Conservation (phyloP, 1,140 invertebrate genomes). For the Saccostrea echinata region DNA sequence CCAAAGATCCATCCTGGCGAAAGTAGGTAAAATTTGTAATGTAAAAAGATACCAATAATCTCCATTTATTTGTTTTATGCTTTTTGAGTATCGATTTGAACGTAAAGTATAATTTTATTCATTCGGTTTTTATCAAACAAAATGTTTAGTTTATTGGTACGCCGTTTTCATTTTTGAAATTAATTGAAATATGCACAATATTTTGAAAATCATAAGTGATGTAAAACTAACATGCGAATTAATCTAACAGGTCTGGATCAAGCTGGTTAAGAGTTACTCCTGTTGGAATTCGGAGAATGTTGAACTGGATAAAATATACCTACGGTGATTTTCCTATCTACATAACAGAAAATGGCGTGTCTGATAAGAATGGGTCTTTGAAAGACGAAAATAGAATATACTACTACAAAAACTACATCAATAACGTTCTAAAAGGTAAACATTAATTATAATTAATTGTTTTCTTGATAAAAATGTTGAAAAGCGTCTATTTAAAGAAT, state of each 20-base stretch:
- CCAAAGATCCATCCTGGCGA: conserved; percentile 64
- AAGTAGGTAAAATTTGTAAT: conserved; percentile 54
- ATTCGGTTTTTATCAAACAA: too few species aligned
- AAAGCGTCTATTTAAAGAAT: background rate
- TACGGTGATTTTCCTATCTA: conserved; percentile 84
- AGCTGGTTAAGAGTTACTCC: conserved; percentile 80
- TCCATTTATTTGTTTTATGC: too few species aligned
- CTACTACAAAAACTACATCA: conserved; percentile 83
- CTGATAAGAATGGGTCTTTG: conserved; percentile 78
- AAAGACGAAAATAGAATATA: conserved; percentile 81
- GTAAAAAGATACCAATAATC: too few species aligned
- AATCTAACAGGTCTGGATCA: conserved; percentile 54
- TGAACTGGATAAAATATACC: conserved; percentile 83
- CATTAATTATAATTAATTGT: background rate
- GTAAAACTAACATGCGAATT: background rate
- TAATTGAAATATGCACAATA: too few species aligned
- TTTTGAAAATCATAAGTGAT: too few species aligned
- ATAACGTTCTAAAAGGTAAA: conserved; percentile 82
- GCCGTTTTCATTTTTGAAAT: too few species aligned
- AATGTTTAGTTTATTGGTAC: too few species aligned
- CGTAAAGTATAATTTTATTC: too few species aligned
- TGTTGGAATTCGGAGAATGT: conserved; percentile 85
- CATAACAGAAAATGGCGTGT: conserved; percentile 87
- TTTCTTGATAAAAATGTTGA: background rate
- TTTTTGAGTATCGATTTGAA: too few species aligned